Evolutionary conservation across 2,888 invertebrate genomes (phyloP), one percentile per base, ranked within the genome.

Genomic region (Synergus japonicus): DNA sequence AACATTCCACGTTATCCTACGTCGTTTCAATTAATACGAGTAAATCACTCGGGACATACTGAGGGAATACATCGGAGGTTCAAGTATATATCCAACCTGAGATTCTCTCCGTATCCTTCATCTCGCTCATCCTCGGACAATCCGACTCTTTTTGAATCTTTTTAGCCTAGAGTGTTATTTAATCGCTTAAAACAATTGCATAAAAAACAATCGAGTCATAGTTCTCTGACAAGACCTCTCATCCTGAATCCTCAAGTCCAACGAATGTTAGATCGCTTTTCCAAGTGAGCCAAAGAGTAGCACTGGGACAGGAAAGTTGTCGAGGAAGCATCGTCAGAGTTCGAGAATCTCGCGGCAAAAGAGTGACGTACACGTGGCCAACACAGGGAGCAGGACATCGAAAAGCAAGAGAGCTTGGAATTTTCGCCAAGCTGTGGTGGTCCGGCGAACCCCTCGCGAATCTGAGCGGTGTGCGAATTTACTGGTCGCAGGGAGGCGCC

Each of bases 381-480:
- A 43, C n/a, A 9, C 12, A 44, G 54, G 76, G 13, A 65, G 58
- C 65, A 22, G 15, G 29, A 15, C 29, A 49, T 22, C 69, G 41
- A 54, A 82, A 77, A 82, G 49, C 76, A 64, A 80, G 73, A 83
- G 77, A 80, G 78, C 73, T 60, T 78, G 76, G 78, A 78, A 84
- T 78, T 76, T 77, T 73, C 78, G 60, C 84, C 91, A 91, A 91
- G 86, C 89, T 91, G 91, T 91, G 90, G 91, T 91, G 91, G 90
- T 86, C 89, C 83, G 86, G 87, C 77, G 83, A 84, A n/a, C 82
- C 84, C 79, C 84, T 84, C 81, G 80, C 84, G 80, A 83, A 81
- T 78, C 76, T 84, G 81, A 81, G 82, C 77, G 85, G 86, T 80
- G 83, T 84, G 79, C 85, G 84, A 67, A 79, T 84, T 81, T 85